A percentile compares a stretch with the other conserved stretches of the same genome.
Conservation (phyloP, 2,113 vertebrate species). For the Sturnus vulgaris region DNA sequence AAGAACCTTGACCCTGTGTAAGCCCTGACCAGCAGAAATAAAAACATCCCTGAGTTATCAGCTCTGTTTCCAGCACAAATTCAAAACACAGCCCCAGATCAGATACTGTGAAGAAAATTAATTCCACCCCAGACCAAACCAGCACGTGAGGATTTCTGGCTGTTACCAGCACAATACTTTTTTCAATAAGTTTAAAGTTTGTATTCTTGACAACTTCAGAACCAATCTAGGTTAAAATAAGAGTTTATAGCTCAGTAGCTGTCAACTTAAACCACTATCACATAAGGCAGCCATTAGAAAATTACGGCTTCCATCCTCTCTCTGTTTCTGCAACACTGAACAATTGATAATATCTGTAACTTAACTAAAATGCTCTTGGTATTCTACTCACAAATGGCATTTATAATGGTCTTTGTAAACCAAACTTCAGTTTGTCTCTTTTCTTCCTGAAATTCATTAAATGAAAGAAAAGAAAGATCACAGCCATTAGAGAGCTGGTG, state of each 20-base stretch:
- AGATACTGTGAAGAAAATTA: neutral
- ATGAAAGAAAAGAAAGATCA: neutral
- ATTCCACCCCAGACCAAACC: neutral
- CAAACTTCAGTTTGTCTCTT: neutral
- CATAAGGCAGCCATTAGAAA: neutral
- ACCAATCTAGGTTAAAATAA: neutral
- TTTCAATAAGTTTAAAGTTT: neutral
- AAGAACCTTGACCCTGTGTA: neutral
- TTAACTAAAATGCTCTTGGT: neutral
- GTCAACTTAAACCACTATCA: neutral
- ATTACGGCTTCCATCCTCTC: neutral
- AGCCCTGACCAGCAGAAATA: neutral
- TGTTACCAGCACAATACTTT: neutral
- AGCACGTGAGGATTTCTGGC: neutral
- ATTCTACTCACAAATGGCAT: neutral
- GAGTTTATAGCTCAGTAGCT: neutral
- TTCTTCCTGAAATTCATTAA: slow-evolving; percentile 6
- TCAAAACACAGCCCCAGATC: neutral
- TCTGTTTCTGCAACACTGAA: neutral
- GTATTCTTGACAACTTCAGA: neutral
- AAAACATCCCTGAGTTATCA: neutral
- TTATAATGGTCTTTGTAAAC: neutral
- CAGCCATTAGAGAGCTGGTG: neutral
- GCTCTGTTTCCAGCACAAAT: neutral
- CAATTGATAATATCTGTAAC: neutral